Percentiles rank a stretch among this genome's conserved stretches.
Evolutionary conservation across 2,113 vertebrate species (phyloP).

Genomic region (Lepus americanus): DNA sequence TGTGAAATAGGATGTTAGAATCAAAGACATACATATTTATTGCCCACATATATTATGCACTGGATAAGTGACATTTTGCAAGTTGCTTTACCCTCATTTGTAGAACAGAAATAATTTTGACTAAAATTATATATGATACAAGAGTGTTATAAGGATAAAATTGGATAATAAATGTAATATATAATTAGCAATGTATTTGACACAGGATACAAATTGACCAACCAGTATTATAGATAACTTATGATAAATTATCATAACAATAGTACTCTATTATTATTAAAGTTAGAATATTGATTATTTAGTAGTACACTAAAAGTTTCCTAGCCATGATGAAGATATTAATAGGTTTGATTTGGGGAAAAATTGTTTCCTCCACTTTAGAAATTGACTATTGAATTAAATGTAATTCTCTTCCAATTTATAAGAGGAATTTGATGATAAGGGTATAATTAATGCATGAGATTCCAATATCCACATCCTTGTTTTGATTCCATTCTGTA

Average conservation of each 20-base stretch:
- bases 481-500: background rate
- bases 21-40: background rate
- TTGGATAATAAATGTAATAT: constrained; percentile 35
- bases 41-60: background rate
- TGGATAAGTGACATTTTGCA: background rate
- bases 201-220: background rate
- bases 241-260: background rate
- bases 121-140: background rate
- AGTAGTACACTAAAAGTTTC: background rate
- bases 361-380: background rate
- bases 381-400: background rate
- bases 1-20: background rate
- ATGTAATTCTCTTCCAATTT: background rate
- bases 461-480: background rate
- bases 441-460: background rate
- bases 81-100: background rate
- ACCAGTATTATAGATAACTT: background rate
- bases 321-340: background rate
- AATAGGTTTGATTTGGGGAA: background rate
- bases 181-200: background rate
- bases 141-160: background rate
- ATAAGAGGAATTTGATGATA: background rate
- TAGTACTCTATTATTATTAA: background rate
- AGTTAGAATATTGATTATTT: background rate
- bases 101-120: background rate